Evolutionary conservation across 2,797 vertebrate species (phyloP).

Genomic region (Sarcophilus harrisii): DNA sequence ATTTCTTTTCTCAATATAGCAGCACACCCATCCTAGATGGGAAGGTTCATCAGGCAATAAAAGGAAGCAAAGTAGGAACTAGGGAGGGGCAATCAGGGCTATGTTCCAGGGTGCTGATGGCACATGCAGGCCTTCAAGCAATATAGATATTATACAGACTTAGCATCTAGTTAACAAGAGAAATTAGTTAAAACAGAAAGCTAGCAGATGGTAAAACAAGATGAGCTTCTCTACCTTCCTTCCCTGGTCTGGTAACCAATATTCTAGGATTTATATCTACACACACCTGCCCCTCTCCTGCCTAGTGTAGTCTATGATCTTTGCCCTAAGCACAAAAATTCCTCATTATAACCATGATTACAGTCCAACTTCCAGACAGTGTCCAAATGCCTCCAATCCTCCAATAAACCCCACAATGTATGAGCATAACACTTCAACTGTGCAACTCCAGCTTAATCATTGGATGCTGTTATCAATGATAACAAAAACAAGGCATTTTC

Average conservation of each 20-base stretch:
- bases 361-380: background rate
- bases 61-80: background rate
- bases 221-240: background rate
- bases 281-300: background rate
- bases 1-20: background rate
- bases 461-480: too few species aligned
- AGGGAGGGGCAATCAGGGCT: background rate
- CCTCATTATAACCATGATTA: background rate
- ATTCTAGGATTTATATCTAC: background rate
- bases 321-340: background rate
- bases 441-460: background rate
- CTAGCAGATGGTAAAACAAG: background rate
- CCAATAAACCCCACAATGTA: background rate
- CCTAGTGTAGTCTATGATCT: background rate
- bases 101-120: background rate
- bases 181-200: background rate
- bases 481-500: background rate
- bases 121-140: background rate
- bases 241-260: background rate
- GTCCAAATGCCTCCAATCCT: background rate
- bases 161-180: background rate
- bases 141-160: background rate
- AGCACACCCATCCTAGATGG: background rate
- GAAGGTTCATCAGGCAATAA: background rate
- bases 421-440: background rate